Percentiles rank a stretch among this genome's conserved stretches.
phyloP scores from a whole-genome alignment of 2,797 vertebrate species.

The Anolis apletophallus region DNA sequence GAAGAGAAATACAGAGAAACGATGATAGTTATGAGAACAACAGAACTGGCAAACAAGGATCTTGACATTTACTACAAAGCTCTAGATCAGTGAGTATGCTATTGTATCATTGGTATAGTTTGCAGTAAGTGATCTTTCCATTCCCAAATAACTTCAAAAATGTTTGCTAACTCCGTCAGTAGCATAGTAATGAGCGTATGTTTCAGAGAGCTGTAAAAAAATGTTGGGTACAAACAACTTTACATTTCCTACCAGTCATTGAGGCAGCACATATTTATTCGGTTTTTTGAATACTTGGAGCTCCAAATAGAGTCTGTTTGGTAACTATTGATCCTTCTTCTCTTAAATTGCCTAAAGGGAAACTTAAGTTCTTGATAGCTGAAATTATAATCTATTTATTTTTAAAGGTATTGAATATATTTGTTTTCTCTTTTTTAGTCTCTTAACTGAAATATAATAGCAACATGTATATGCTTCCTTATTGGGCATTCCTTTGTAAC shows the following conservation, averaged over 20 bases:
- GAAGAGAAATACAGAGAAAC: conserved; percentile 91
- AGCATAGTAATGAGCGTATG: background rate
- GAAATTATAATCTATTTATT: too few relatives aligned
- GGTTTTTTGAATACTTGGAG: background rate
- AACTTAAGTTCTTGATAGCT: background rate
- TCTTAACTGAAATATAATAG: background rate
- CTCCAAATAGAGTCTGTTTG: background rate
- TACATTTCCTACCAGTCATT: background rate
- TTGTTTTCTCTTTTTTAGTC: background rate
- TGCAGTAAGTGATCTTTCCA: background rate
- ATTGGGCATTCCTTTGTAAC: too few relatives aligned
- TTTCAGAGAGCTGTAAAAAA: background rate
- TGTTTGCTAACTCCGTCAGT: background rate
- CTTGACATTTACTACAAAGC: conserved; percentile 97
- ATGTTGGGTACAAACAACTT: background rate
- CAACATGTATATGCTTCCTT: too few relatives aligned
- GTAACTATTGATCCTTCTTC: background rate
- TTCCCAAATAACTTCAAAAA: background rate
- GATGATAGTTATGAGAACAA: conserved; percentile 97
- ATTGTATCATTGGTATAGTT: too few relatives aligned
- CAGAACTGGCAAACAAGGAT: conserved; percentile 94
- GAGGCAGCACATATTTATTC: background rate
- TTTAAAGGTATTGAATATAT: background rate
- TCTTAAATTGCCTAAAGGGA: background rate
- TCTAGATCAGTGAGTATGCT: conserved; percentile 92